Base-by-base conservation (phyloP, 2,113 vertebrate species). In the Phalacrocorax brasilianus region DNA sequence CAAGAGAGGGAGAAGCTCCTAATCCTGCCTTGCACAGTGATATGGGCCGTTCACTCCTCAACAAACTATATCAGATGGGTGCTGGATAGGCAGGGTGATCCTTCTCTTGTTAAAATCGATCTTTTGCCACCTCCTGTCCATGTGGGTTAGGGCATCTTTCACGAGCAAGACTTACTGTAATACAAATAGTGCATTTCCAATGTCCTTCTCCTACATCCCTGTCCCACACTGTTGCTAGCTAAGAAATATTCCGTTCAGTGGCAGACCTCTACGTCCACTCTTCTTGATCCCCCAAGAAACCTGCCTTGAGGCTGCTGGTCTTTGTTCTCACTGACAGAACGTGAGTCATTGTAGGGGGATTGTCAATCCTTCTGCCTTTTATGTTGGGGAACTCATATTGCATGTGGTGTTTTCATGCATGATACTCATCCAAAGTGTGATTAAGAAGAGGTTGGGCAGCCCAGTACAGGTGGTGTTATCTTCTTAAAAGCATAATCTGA, bases 181-280 rank as follows among this genome's bases (percentile, higher is more conserved):
- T 22, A 49, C 24, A 49, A 6, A 9, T 1, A 47, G 21, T 6
- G 30, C 16, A 6, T 58, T 42, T 47, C 5, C 50, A 14, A 18
- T 19, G 32, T n/a, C 55, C 35, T 55, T 10, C 40, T 63, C 42
- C 35, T 45, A 30, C 27, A 19, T 15, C 33, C 24, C 44, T 55
- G 50, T 44, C 17, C 32, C 33, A 32, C 44, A 3, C 3, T 7
- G 65, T 4, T 47, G 33, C 30, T 24, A 44, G 18, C 33, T 42
- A 5, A 45, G 59, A 55, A 24, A 33, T 35, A 22, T 3, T 80
- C 16, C 3, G 7, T 44, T 56, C 49, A 42, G 53, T 1, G 3
- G 20, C 2, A 1, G 11, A 27, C 26, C 23, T 75, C 45, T 24
- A 22, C 2, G 0, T 20, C 50, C 58, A 8, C 7, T 4, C 18